Percentiles rank a stretch among this genome's conserved stretches.
These are phyloP conservation scores for Oscheius onirici DNA, from an alignment of 2,888 invertebrate genomes.

Conservation along the genomic window DNA sequence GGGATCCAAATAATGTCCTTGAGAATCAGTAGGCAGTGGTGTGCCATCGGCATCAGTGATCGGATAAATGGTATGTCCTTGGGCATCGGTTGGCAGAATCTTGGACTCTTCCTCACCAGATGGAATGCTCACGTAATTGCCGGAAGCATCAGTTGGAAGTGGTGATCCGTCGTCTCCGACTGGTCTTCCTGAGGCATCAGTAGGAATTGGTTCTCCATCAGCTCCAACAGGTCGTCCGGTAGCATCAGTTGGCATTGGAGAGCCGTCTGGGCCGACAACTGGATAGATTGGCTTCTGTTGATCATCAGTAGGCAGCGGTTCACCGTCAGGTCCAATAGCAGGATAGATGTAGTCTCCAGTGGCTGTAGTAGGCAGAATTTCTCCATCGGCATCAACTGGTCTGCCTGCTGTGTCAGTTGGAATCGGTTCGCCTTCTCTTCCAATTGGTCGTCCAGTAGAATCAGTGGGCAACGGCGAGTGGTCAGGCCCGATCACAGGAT, in stretches of 20 bases:
- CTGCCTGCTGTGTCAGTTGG: constrained; percentile 43
- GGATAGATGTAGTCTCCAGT: constrained; percentile 59
- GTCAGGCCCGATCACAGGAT: constrained; percentile 52
- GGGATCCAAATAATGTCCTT: constrained; percentile 40
- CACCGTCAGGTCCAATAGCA: constrained; percentile 55
- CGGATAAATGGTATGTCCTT: constrained; percentile 43
- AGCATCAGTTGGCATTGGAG: constrained; percentile 38
- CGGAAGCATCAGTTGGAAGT: constrained; percentile 55
- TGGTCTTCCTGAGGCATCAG: constrained; percentile 38
- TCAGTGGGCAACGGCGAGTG: constrained; percentile 31
- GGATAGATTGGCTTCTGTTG: constrained; percentile 24
- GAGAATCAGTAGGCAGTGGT: constrained; percentile 37
- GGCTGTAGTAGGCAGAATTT: constrained; percentile 48
- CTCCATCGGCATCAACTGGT: constrained; percentile 42
- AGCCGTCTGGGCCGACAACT: constrained; percentile 45
- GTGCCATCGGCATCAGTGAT: constrained; percentile 36
- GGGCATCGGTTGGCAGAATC: constrained; percentile 40
- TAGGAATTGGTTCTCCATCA: constrained; percentile 33
- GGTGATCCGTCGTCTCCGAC: constrained; percentile 41
- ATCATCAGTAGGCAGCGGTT: constrained; percentile 46
- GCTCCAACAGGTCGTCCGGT: constrained; percentile 45
- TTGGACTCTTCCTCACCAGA: constrained; percentile 40
- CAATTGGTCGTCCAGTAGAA: constrained; percentile 38
- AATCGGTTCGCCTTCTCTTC: constrained; percentile 43
- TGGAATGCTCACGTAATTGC: constrained; percentile 28